These are phyloP conservation scores for Hirtodrosophila confusa DNA, from an alignment of 2,888 invertebrate species.

Conservation along the genomic window DNA sequence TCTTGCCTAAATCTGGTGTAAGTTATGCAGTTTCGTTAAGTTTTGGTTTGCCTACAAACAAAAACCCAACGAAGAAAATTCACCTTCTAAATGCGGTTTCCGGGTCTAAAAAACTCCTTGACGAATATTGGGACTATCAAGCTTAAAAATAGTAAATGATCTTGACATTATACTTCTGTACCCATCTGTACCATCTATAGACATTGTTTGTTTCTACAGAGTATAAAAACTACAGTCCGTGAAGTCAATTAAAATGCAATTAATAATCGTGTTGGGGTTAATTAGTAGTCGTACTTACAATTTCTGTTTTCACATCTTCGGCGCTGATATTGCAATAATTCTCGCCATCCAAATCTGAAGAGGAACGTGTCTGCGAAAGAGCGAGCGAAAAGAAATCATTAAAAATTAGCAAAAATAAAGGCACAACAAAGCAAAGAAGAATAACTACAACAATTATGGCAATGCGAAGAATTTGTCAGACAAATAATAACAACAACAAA, in stretches of 20 bases:
- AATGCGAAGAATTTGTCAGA: slow-evolving; percentile 65
- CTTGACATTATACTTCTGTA: too few relatives aligned
- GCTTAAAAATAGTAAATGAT: too few relatives aligned
- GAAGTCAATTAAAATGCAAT: slow-evolving; percentile 48
- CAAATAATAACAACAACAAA: slow-evolving; percentile 55
- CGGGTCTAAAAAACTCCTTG: too few relatives aligned
- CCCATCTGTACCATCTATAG: too few relatives aligned
- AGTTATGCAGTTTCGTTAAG: too few relatives aligned
- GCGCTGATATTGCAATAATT: slow-evolving; percentile 82
- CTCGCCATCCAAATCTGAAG: slow-evolving; percentile 76
- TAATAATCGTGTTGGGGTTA: slow-evolving; percentile 26
- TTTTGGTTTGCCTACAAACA: too few relatives aligned
- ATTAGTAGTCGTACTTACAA: slow-evolving; percentile 75
- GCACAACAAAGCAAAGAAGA: slow-evolving; percentile 22
- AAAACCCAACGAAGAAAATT: too few relatives aligned
- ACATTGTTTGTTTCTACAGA: slow-evolving; percentile 3
- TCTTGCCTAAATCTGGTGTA: too few relatives aligned
- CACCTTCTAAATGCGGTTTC: too few relatives aligned
- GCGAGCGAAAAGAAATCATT: slow-evolving; percentile 41
- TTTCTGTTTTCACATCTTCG: slow-evolving; percentile 83
- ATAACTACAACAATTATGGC: slow-evolving; percentile 52
- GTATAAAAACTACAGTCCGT: slow-evolving; percentile 15
- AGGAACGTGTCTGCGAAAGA: slow-evolving; percentile 75
- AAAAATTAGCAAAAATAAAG: slow-evolving; percentile 33
- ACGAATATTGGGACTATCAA: too few relatives aligned